Evolutionary conservation across 2,797 vertebrate genomes (phyloP).

Genomic region (Peromyscus attwateri): DNA sequence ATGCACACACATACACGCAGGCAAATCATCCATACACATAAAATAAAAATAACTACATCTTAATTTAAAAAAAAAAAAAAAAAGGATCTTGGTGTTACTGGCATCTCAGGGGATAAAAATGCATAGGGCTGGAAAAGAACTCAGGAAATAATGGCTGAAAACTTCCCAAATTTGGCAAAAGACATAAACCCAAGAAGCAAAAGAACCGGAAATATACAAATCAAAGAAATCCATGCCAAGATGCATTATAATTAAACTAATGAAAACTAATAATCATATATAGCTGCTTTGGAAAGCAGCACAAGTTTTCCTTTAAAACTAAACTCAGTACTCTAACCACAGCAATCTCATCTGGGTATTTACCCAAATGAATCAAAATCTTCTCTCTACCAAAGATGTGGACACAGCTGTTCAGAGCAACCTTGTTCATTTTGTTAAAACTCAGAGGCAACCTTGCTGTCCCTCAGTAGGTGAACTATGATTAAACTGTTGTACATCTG

Average conservation of each 20-base stretch:
- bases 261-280: slow-evolving; percentile 36
- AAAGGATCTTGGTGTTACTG: background rate
- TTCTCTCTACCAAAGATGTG: background rate
- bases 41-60: background rate
- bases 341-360: background rate
- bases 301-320: slow-evolving; percentile 18
- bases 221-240: slow-evolving; percentile 29
- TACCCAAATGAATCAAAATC: background rate
- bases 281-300: background rate
- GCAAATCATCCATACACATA: background rate
- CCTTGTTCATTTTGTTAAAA: slow-evolving; percentile 21
- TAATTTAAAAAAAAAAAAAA: background rate
- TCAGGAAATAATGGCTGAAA: slow-evolving; percentile 43
- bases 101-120: background rate
- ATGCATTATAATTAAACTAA: slow-evolving; percentile 16
- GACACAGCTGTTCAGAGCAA: background rate
- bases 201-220: slow-evolving; percentile 34
- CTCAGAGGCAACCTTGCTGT: background rate
- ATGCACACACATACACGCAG: no score
- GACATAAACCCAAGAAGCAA: slow-evolving; percentile 1
- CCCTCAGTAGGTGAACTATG: background rate
- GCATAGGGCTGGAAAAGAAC: background rate
- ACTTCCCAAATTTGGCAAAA: background rate
- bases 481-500: background rate
- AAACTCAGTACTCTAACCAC: background rate